These are phyloP conservation scores for Cenopis cana DNA, from an alignment of 2,888 invertebrate genomes.

Conservation along the genomic window DNA sequence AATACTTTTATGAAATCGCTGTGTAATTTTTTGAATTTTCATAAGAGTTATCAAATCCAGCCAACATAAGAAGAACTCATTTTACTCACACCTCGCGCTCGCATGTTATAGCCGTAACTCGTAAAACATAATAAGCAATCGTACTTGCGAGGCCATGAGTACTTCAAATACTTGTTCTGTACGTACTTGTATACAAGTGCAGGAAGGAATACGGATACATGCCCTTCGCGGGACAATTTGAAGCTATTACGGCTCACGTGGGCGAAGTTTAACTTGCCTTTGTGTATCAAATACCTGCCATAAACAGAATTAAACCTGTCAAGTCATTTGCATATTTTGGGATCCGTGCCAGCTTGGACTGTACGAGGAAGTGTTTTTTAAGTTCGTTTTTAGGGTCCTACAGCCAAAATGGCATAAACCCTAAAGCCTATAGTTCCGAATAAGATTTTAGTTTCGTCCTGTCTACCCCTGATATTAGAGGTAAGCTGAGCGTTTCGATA, in stretches of 20 bases:
- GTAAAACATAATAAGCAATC: not conserved
- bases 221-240: conserved; percentile 34
- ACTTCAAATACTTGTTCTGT: not conserved
- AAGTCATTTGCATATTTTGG: not conserved
- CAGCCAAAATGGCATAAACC: no score
- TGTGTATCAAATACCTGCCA: conserved; percentile 35
- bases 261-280: conserved; percentile 23
- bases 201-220: conserved; percentile 22
- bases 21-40: no score
- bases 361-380: not conserved
- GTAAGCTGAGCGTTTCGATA: no score
- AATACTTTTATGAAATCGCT: no score
- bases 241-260: conserved; percentile 22
- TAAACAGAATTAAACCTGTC: conserved; percentile 13
- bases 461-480: no score
- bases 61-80: not conserved
- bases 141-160: not conserved
- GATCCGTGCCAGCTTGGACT: no score
- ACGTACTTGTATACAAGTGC: not conserved
- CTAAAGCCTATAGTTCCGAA: no score
- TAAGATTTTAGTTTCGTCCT: no score
- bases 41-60: no score
- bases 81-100: not conserved
- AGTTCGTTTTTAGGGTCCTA: not conserved
- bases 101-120: not conserved